Evolutionary conservation across 2,888 invertebrate genomes (phyloP).

Genomic region (Liopterus haemorrhoidalis): DNA sequence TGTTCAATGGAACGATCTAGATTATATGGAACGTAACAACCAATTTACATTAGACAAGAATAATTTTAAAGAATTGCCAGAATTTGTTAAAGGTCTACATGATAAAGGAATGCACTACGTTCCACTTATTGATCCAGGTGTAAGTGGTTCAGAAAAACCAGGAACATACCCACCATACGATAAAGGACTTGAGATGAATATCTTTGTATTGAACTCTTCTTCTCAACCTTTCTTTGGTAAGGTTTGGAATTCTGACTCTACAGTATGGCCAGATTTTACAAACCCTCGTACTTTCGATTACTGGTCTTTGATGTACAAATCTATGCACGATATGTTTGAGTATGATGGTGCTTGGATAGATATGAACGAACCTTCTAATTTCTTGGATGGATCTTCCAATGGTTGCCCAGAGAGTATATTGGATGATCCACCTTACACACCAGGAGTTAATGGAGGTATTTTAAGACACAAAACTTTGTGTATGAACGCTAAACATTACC

Average conservation of each 20-base stretch:
- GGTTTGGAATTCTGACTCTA: constrained; percentile 52
- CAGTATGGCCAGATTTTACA: constrained; percentile 56
- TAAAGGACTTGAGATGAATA: constrained; percentile 61
- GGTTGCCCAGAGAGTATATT: constrained; percentile 48
- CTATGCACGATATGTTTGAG: constrained; percentile 52
- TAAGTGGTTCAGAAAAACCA: constrained; percentile 60
- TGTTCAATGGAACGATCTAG: constrained; percentile 79
- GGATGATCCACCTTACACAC: constrained; percentile 59
- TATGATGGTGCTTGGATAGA: constrained; percentile 78
- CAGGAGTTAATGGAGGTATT: constrained; percentile 49
- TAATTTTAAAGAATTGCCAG: constrained; percentile 58
- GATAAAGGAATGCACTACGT: constrained; percentile 69
- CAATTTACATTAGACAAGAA: constrained; percentile 70
- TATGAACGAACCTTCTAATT: constrained; percentile 78
- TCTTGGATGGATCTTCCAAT: constrained; percentile 48
- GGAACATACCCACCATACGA: constrained; percentile 73
- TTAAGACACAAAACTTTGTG: constrained; percentile 62
- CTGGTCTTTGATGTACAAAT: constrained; percentile 57
- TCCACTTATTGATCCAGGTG: constrained; percentile 68
- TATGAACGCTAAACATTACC: constrained; percentile 61
- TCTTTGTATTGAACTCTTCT: constrained; percentile 68
- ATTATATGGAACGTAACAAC: constrained; percentile 73
- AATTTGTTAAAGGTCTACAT: constrained; percentile 65
- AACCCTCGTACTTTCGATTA: too few species aligned
- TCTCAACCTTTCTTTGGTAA: constrained; percentile 64